A percentile compares a stretch with the other conserved stretches of the same genome.
These are phyloP conservation scores for Cataglyphis altisquamis DNA, from an alignment of 2,888 invertebrate genomes.

Conservation along the genomic window DNA sequence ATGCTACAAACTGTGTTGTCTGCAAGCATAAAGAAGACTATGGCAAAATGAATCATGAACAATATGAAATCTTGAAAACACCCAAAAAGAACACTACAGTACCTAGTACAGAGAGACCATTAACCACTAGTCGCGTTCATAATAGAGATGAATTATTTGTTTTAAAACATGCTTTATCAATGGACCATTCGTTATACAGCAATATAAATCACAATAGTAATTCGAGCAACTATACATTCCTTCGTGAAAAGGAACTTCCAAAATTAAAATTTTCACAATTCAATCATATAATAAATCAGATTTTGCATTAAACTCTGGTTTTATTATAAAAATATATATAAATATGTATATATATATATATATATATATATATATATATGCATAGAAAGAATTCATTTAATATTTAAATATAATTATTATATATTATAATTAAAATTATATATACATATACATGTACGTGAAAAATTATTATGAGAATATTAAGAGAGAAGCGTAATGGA, in stretches of 20 bases:
- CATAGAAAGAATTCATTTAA: background rate
- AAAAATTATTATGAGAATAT: background rate
- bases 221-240: conserved; percentile 34
- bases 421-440: background rate
- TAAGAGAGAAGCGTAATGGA: background rate
- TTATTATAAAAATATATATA: background rate
- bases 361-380: background rate
- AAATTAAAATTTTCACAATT: background rate
- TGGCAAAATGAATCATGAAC: background rate
- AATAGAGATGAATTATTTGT: conserved; percentile 25
- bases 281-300: background rate
- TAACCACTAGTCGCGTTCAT: background rate
- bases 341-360: background rate
- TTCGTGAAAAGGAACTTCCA: conserved; percentile 16
- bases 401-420: background rate
- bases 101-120: background rate
- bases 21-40: background rate
- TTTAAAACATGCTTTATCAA: conserved; percentile 49
- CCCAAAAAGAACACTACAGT: background rate
- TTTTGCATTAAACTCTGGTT: background rate
- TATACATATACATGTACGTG: background rate
- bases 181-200: conserved; percentile 41
- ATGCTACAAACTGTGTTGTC: background rate
- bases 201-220: background rate
- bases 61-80: background rate